Base-by-base conservation (phyloP, 2,113 vertebrate genomes). In the Grammomys surdaster region DNA sequence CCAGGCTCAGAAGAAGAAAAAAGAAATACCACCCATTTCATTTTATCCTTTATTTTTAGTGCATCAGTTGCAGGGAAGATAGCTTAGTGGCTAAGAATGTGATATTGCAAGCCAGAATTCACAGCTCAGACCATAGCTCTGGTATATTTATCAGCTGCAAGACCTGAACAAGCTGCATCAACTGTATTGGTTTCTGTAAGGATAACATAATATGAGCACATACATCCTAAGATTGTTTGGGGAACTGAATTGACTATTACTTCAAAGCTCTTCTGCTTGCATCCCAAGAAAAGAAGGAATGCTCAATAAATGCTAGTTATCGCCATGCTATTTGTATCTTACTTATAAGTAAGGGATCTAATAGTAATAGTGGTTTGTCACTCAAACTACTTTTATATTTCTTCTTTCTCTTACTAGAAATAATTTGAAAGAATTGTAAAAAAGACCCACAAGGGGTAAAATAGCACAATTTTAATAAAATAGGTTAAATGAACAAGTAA, bases 321-420 rank as follows among this genome's bases (percentile, higher is more conserved):
- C 67, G 48, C 24, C 88, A 5, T 67, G 46, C 43, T 92, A 77
- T 92, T 85, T 92, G 20, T 28, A 94, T 31, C 7, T 86, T 86
- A 54, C 33, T 77, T 82, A 76, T n/a, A 6, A 43, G 36, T 54
- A 40, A 87, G 95, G 13, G 31, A 14, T 54, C 1, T 46, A 78
- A 94, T 11, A 43, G 17, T 58, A 22, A 56, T 54, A 86, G 36
- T 63, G 46, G 22, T 69, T 14, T 93, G n/a, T 60, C 72, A 48
- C 84, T 91, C 48, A 70, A 51, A 24, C 54, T 87, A 75, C 56
- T 72, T 88, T 67, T 60, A 54, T n/a, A 89, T 91, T 91, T 95
- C 48, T 80, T 93, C 54, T 88, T 95, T 40, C 3, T 33, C 36
- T 36, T 36, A 69, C 14, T 60, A 93, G n/a, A 90, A 84, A 75